Percentiles rank a stretch among this genome's conserved stretches.
phyloP scores from a whole-genome alignment of 2,113 vertebrate genomes.

The Rhynchomys soricoides region DNA sequence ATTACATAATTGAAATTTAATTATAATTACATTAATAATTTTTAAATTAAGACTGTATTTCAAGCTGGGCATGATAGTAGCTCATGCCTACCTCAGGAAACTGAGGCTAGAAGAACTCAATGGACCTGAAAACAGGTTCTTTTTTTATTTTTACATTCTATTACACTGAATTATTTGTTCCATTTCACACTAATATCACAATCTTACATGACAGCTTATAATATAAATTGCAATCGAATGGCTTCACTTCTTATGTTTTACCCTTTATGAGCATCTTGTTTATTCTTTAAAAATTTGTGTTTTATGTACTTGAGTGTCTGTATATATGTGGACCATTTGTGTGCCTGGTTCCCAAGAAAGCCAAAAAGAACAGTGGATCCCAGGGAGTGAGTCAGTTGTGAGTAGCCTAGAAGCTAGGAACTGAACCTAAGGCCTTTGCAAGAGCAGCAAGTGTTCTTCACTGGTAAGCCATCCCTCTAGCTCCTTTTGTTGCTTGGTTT shows the following conservation, averaged over 20 bases:
- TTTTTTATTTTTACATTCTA: conserved; percentile 1
- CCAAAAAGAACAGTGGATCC: background rate
- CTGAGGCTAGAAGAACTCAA: background rate
- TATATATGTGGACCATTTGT: background rate
- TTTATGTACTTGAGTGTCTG: background rate
- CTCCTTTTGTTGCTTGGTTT: background rate
- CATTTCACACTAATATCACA: background rate
- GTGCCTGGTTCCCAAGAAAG: background rate
- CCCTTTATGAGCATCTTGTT: background rate
- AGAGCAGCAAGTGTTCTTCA: background rate
- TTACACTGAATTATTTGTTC: background rate
- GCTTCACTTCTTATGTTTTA: background rate
- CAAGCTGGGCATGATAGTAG: background rate
- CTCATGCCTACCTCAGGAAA: background rate
- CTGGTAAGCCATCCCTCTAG: background rate
- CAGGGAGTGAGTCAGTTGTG: background rate
- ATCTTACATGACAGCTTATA: conserved; percentile 5
- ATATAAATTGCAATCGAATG: background rate
- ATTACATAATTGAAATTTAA: background rate
- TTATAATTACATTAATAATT: no score
- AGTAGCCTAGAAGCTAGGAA: background rate
- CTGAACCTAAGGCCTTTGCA: background rate
- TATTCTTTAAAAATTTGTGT: background rate
- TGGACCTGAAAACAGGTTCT: background rate
- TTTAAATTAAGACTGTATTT: background rate